Evolutionary conservation across 2,888 invertebrate genomes (phyloP).

Genomic region (Copidosoma aretas): DNA sequence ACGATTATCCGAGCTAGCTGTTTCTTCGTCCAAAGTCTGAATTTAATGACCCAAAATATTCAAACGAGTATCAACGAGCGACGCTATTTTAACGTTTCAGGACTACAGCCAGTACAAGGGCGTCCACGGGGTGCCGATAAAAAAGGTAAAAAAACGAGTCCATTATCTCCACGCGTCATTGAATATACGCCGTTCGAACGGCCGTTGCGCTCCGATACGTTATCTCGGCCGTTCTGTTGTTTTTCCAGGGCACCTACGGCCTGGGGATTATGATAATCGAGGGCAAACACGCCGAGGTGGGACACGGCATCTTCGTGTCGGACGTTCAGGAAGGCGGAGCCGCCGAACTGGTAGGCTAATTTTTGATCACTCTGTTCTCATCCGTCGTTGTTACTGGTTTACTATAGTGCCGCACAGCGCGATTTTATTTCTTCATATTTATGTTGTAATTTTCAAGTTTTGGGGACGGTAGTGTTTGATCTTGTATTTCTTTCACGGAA

Average conservation of each 20-base stretch:
- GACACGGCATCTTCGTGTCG: slow-evolving; percentile 91
- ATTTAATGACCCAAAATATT: no score
- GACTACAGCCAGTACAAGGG: slow-evolving; percentile 70
- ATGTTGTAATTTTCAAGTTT: no score
- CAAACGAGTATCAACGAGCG: no score
- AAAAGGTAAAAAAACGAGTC: slow-evolving; percentile 86
- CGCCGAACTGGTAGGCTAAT: slow-evolving; percentile 75
- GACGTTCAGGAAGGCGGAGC: slow-evolving; percentile 90
- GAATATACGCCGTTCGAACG: slow-evolving; percentile 4
- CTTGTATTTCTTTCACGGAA: no score
- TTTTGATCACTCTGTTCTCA: no score
- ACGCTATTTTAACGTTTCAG: slow-evolving; percentile 17
- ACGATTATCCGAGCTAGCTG: no score
- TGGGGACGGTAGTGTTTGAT: no score
- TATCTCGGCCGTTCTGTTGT: slow-evolving; percentile 18
- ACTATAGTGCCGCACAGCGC: no score
- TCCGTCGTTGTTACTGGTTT: no score
- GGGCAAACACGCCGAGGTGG: slow-evolving; percentile 89
- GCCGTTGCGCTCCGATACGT: background rate
- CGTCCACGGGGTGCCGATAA: slow-evolving; percentile 80
- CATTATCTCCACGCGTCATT: no score
- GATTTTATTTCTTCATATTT: no score
- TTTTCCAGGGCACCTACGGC: slow-evolving; percentile 74
- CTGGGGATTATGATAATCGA: slow-evolving; percentile 95
- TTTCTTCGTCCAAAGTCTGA: no score